Evolutionary conservation across 2,888 invertebrate species (phyloP).

Genomic region (Eristalis arbustorum): DNA sequence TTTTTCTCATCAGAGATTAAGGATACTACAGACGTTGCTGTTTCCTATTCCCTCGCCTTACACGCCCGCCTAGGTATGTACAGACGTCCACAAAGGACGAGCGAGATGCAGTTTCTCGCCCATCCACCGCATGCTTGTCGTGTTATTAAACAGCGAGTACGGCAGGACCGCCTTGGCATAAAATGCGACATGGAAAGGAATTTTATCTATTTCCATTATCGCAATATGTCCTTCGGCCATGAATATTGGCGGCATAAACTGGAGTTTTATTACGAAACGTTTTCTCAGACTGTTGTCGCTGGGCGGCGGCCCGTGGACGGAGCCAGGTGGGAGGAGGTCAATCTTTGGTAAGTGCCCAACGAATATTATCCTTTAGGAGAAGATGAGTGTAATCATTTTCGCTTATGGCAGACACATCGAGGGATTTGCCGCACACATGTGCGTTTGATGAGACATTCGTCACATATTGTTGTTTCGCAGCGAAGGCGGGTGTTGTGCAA

Average conservation of each 20-base stretch:
- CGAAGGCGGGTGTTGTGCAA: background rate
- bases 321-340: background rate
- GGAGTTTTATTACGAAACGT: slow-evolving; percentile 30
- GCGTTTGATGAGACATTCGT: background rate
- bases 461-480: background rate
- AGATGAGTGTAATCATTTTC: background rate
- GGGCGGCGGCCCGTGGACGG: too few species aligned
- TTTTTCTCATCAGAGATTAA: slow-evolving; percentile 58
- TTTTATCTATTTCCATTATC: slow-evolving; percentile 63
- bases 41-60: slow-evolving; percentile 15
- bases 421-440: background rate
- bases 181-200: slow-evolving; percentile 52
- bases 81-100: background rate
- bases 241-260: slow-evolving; percentile 41
- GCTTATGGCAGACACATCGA: background rate
- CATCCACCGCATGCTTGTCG: background rate
- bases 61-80: slow-evolving; percentile 28
- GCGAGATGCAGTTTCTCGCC: slow-evolving; percentile 9
- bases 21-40: slow-evolving; percentile 31
- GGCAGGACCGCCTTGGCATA: slow-evolving; percentile 40
- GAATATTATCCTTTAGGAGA: background rate
- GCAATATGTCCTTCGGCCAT: slow-evolving; percentile 51
- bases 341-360: background rate
- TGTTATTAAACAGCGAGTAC: slow-evolving; percentile 36
- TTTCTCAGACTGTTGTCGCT: background rate